phyloP scores from a whole-genome alignment of 1,140 invertebrate genomes.

The Epicauta chinensis region DNA sequence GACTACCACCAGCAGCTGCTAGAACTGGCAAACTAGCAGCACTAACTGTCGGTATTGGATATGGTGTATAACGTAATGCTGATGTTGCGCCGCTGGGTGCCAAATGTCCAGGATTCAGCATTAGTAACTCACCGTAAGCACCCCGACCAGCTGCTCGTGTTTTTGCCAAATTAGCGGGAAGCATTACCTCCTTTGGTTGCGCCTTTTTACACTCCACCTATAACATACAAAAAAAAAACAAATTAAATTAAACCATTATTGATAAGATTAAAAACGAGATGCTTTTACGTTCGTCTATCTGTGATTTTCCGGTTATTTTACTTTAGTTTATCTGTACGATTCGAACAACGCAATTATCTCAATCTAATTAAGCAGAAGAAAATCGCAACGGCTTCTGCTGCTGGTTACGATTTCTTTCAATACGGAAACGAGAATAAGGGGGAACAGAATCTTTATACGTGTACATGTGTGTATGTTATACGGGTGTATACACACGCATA shows the following conservation, averaged over 20 bases:
- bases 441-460: no score
- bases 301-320: no score
- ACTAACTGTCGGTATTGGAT: constrained; percentile 50
- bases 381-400: not conserved
- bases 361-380: constrained; percentile 3
- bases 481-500: no score
- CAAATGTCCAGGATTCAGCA: constrained; percentile 58
- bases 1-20: constrained; percentile 35
- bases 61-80: constrained; percentile 60
- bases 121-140: constrained; percentile 93
- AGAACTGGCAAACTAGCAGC: constrained; percentile 43
- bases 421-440: not conserved
- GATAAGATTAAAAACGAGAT: not conserved
- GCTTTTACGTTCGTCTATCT: not conserved
- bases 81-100: constrained; percentile 38
- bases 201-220: constrained; percentile 99
- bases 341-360: not conserved
- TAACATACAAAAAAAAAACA: constrained; percentile 42
- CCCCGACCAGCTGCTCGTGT: constrained; percentile 85
- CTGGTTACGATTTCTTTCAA: not conserved
- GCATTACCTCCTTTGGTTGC: constrained; percentile 99
- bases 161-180: constrained; percentile 89
- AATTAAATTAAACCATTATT: no score
- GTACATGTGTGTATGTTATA: no score
- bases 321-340: no score